Base-by-base conservation (phyloP, 2,888 invertebrate genomes). In the Herminia tarsipennalis region DNA sequence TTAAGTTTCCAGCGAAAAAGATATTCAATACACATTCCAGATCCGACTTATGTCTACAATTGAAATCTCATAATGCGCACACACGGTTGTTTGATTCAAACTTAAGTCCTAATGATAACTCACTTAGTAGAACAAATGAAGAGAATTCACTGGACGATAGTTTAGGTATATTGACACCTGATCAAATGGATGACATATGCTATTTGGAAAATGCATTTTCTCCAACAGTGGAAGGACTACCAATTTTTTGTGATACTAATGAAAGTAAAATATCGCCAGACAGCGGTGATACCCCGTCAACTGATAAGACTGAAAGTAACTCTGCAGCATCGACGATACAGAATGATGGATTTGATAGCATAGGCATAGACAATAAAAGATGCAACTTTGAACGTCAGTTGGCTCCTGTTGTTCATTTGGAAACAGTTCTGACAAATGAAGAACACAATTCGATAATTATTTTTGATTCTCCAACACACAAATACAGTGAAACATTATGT, bases 101-200 rank as follows among this genome's bases (percentile, higher is more conserved):
- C 56, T 66, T 80, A 56, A 90, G 89, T 70, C 91, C 92, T 33
- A 91, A 85, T 66, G 92, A 92, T 41, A 90, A 85, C 59, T 92
- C 92, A 27, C 52, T 85, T 33, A 89, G 77, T 53, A 84, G 86
- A 73, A 82, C 88, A 35, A 93, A 93, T 73, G 96, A 96, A 79
- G 95, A 96, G 75, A 95, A 96, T 77, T 97, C 97, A 1, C 93
- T 96, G 66, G 97, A 97, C 73, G 97, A 97, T 76, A 96, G 96
- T 69, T 89, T 97, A 64, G 97, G 97, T 3, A 97, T 97, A 68
- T 88, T 98, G 53, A 97, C 97, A 5, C 97, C 97, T 0, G 96
- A 97, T 86, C 97, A 97, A 84, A 97, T 97, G 96, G 95, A 96
- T 71, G 94, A 93, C 69, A 93, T 94, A 58, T 93, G 93, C 59